Conservation (phyloP, 53 echinoderm and acorn worm species). For the Antedon mediterranea region DNA sequence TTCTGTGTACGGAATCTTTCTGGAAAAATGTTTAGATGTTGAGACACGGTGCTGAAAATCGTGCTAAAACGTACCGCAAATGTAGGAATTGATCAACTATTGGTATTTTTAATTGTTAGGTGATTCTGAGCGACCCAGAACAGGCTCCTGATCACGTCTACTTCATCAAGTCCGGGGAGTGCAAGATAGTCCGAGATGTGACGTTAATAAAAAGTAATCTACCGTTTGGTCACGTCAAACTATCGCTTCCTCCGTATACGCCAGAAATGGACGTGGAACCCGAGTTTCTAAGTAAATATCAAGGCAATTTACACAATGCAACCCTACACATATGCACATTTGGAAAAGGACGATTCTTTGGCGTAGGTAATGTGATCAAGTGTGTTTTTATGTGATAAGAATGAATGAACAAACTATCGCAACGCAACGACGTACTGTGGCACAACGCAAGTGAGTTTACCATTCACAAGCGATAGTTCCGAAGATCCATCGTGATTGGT, state of each 20-base stretch:
- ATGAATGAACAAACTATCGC: too few relatives aligned
- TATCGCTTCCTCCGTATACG: conserved; percentile 47
- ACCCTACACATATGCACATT: conserved; percentile 59
- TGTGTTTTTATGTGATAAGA: too few relatives aligned
- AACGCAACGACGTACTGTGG: too few relatives aligned
- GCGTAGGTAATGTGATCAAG: conserved; percentile 39
- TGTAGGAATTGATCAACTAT: too few relatives aligned
- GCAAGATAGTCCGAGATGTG: conserved; percentile 68
- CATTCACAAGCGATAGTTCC: too few relatives aligned
- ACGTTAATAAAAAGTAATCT: conserved; percentile 35
- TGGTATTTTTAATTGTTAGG: too few relatives aligned
- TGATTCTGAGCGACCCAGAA: conserved; percentile 51
- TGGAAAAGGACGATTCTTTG: conserved; percentile 70
- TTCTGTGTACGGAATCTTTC: too few relatives aligned
- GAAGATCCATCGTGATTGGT: too few relatives aligned
- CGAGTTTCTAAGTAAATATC: conserved; percentile 26
- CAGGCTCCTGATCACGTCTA: conserved; percentile 57
- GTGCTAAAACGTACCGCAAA: too few relatives aligned
- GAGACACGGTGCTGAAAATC: not conserved
- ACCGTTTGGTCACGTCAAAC: conserved; percentile 38
- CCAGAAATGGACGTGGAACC: conserved; percentile 34
- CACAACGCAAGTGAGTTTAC: too few relatives aligned
- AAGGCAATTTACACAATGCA: conserved; percentile 41
- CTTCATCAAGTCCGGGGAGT: conserved; percentile 73
- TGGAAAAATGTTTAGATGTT: not conserved